Evolutionary conservation across 2,113 vertebrate species (phyloP).

Genomic region (Podiceps cristatus): DNA sequence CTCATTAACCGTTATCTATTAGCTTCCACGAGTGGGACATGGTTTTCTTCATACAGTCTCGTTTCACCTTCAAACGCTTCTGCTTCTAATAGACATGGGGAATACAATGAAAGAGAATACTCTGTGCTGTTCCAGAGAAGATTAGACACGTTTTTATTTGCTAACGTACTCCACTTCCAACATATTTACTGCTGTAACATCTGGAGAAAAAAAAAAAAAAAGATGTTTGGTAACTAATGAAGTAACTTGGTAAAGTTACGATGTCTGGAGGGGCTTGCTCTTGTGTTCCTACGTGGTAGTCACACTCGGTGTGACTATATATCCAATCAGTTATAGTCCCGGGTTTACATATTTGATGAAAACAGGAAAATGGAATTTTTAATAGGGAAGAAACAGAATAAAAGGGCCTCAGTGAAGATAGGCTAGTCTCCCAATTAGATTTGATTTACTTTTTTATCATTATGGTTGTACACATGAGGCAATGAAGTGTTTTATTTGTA

Average conservation of each 20-base stretch:
- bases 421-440: neutral
- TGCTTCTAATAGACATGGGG: neutral
- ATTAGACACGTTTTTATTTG: neutral
- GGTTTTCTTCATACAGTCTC: neutral
- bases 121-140: neutral
- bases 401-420: neutral
- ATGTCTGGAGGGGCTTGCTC: neutral
- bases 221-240: conserved; percentile 17
- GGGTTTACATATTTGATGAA: conserved; percentile 55
- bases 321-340: neutral
- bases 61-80: neutral
- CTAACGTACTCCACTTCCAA: neutral
- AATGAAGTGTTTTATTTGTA: neutral
- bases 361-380: conserved; percentile 44
- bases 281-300: neutral
- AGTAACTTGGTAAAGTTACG: neutral
- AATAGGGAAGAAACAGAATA: conserved; percentile 41
- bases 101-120: neutral
- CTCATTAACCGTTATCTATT: neutral
- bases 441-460: neutral
- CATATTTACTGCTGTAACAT: neutral
- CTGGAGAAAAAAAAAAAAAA: neutral
- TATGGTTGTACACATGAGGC: neutral
- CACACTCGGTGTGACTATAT: neutral
- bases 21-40: neutral